A percentile compares a stretch with the other conserved stretches of the same genome.
Conservation (phyloP, 2,888 invertebrate species). For the Leptopilina myrica region DNA sequence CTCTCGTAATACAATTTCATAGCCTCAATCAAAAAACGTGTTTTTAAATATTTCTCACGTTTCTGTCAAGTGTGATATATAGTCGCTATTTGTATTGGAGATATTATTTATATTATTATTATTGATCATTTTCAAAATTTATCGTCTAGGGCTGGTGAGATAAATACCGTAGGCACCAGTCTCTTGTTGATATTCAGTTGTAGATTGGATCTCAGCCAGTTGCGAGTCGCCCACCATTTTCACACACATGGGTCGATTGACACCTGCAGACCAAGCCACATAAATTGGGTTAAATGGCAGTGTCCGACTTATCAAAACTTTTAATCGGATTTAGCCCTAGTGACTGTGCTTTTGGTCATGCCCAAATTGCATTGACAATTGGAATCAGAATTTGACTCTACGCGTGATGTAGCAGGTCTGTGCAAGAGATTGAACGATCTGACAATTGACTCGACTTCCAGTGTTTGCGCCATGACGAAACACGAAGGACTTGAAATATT, state of each 20-base stretch:
- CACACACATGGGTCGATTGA: slow-evolving; percentile 71
- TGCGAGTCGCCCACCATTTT: slow-evolving; percentile 74
- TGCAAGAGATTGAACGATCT: slow-evolving; percentile 71
- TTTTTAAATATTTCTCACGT: slow-evolving; percentile 62
- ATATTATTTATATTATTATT: slow-evolving; percentile 49
- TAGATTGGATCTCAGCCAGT: slow-evolving; percentile 72
- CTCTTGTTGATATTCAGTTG: slow-evolving; percentile 75
- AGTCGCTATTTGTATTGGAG: slow-evolving; percentile 64
- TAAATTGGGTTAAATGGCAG: slow-evolving; percentile 75
- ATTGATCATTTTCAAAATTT: slow-evolving; percentile 65
- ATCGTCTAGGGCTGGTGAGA: slow-evolving; percentile 74
- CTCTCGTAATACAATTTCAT: slow-evolving; percentile 39
- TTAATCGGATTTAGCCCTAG: slow-evolving; percentile 71
- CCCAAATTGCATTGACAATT: slow-evolving; percentile 71
- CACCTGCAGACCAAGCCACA: slow-evolving; percentile 76
- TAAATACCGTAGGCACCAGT: slow-evolving; percentile 76
- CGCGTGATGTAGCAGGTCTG: slow-evolving; percentile 75
- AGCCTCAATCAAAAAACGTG: slow-evolving; percentile 56
- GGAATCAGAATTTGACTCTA: slow-evolving; percentile 71
- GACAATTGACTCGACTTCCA: slow-evolving; percentile 73
- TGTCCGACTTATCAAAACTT: slow-evolving; percentile 70
- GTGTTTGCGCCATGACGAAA: slow-evolving; percentile 72
- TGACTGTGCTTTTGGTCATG: slow-evolving; percentile 76
- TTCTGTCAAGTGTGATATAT: slow-evolving; percentile 65
- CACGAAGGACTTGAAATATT: slow-evolving; percentile 71